phyloP scores from a whole-genome alignment of 2,113 vertebrate species.

The Lepus timidus region DNA sequence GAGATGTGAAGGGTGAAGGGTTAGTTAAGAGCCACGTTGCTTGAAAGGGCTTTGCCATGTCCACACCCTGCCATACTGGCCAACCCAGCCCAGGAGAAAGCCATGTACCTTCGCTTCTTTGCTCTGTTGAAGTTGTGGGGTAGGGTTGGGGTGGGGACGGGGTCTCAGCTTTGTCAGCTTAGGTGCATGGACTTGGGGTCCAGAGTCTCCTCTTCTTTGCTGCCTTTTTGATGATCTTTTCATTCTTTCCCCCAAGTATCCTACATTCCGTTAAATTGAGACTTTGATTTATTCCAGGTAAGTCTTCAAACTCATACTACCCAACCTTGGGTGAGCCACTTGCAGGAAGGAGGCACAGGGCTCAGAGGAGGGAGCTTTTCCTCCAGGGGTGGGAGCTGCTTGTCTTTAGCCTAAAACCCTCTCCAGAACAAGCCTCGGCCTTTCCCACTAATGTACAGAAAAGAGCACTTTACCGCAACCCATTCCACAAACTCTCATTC shows the following conservation, averaged over 20 bases:
- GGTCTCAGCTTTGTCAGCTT: background rate
- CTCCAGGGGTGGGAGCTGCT: background rate
- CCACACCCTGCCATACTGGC: background rate
- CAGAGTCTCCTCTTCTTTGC: background rate
- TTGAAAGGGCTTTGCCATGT: background rate
- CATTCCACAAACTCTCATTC: background rate
- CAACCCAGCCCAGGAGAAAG: background rate
- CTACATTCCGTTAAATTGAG: slow-evolving; percentile 6
- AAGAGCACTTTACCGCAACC: background rate
- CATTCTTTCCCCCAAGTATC: background rate
- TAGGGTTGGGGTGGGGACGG: accelerated
- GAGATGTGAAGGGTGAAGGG: background rate
- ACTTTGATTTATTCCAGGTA: background rate
- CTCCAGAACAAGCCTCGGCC: background rate
- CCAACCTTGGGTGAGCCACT: background rate
- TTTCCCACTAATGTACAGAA: background rate
- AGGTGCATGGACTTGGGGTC: background rate
- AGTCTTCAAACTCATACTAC: slow-evolving; percentile 11
- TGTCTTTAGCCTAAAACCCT: background rate
- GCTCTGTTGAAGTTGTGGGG: background rate
- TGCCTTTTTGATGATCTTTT: background rate
- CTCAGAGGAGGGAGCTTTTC: background rate
- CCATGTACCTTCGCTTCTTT: background rate
- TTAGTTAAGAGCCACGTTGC: background rate
- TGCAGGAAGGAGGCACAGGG: background rate